Conservation (phyloP, 2,113 vertebrate genomes). For the Cranoglanis bouderius region DNA sequence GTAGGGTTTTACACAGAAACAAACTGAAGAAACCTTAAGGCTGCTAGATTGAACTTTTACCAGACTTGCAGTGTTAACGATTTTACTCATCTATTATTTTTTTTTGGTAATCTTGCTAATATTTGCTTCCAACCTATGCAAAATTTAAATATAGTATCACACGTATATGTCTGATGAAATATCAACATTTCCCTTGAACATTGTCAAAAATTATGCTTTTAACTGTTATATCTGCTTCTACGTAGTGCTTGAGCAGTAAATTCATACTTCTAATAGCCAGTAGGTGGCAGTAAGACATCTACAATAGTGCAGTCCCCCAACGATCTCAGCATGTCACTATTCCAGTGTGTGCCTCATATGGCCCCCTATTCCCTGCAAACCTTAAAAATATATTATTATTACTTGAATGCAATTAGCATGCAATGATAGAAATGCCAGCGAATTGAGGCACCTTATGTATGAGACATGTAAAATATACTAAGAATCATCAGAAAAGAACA, state of each 20-base stretch:
- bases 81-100: background rate
- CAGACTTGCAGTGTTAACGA: background rate
- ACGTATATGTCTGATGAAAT: background rate
- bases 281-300: background rate
- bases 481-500: too few species aligned
- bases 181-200: background rate
- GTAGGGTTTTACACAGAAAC: background rate
- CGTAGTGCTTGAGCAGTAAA: background rate
- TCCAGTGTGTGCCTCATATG: too few species aligned
- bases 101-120: background rate
- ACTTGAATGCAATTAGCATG: background rate
- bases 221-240: background rate
- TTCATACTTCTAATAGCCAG: background rate
- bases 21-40: background rate
- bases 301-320: background rate
- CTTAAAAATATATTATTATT: background rate
- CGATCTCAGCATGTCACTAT: too few species aligned
- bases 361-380: background rate
- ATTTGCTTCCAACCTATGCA: background rate
- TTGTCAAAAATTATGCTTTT: background rate
- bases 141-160: background rate
- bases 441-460: background rate
- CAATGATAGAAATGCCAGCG: background rate
- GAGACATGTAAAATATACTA: too few species aligned
- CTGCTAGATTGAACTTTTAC: too few species aligned